Percentiles rank a stretch among this genome's conserved stretches.
Conservation (phyloP, 2,888 invertebrate species). For the Dryococelus australis region DNA sequence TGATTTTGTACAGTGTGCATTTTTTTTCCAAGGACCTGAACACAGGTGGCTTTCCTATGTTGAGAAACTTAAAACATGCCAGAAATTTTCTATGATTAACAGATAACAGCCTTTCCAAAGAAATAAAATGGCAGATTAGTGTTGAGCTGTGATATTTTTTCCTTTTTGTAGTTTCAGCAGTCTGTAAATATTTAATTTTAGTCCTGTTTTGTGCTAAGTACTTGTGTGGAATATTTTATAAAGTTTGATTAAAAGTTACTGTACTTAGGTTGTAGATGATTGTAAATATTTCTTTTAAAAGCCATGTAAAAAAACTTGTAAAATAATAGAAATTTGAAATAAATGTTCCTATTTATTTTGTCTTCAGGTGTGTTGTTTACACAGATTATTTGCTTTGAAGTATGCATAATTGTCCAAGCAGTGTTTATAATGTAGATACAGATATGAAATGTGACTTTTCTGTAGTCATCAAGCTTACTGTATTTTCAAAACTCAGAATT, state of each 20-base stretch:
- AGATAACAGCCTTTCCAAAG: conserved; percentile 28
- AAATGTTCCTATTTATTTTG: conserved; percentile 8
- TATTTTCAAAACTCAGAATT: too few relatives aligned
- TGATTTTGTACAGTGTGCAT: not conserved
- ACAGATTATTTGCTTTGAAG: too few relatives aligned
- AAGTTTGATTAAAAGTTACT: not conserved
- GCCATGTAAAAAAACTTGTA: conserved; percentile 26
- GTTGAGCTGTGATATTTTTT: conserved; percentile 30
- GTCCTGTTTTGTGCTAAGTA: not conserved
- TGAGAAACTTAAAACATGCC: not conserved
- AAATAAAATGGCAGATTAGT: conserved; percentile 4
- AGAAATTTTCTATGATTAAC: not conserved
- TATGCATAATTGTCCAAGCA: too few relatives aligned
- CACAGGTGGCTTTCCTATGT: not conserved
- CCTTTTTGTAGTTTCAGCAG: not conserved
- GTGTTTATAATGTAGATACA: too few relatives aligned
- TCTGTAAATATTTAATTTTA: not conserved
- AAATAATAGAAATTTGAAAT: not conserved
- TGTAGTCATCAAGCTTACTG: too few relatives aligned
- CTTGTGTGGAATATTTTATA: conserved; percentile 8
- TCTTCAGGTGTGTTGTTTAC: not conserved
- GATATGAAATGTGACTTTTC: too few relatives aligned
- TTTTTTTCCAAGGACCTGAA: not conserved
- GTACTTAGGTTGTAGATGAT: not conserved
- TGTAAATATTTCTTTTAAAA: conserved; percentile 2